Base-by-base conservation (phyloP, 2,888 invertebrate genomes). In the Tinea pellionella region DNA sequence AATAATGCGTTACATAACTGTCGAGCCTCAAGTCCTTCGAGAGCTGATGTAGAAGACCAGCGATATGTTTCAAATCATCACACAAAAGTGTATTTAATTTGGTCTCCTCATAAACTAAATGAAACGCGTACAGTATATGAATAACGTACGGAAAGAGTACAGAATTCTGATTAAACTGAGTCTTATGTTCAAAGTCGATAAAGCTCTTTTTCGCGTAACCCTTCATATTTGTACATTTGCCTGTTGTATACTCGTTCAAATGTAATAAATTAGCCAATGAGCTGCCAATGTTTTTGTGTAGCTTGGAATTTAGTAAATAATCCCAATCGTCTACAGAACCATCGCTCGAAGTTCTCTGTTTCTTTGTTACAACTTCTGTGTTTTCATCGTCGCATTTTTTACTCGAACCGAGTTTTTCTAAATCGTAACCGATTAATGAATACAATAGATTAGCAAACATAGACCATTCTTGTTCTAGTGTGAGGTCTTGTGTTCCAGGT, bases 41-140 rank as follows among this genome's bases (percentile, higher is more conserved):
- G 47, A 97, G 73, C 70, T 93, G 94, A 70, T 93, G 91, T 37
- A 97, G 77, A 61, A 96, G 89, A 64, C 82, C 71, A 0, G 92
- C 93, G 43, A 97, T 71, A 0, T 91, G 88, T 60, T 90, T 89
- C 63, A 95, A 74, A 65, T 93, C 91, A 61, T 91, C 91, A 56
- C 89, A 89, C 65, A 93, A 80, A 0, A 94, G 80, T 0, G 90
- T 89, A 68, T 96, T 94, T 61, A 97, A 75, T 73, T 97, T 97
- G 3, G 96, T 85, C 71, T 97, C 97, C 88, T 98, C 97, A 69
- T 97, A 97, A 0, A 97, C 88, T 30, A 98, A 84, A 82, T 98
- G 98, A 37, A 98, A 85, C 0, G 94, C 89, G 72, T 92, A 95
- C 61, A 96, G 88, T 30, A 97, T 89, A 60, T 93, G 88, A 6